A percentile compares a stretch with the other conserved stretches of the same genome.
Evolutionary conservation across 2,797 vertebrate species (phyloP).

Genomic region (Geotria australis): DNA sequence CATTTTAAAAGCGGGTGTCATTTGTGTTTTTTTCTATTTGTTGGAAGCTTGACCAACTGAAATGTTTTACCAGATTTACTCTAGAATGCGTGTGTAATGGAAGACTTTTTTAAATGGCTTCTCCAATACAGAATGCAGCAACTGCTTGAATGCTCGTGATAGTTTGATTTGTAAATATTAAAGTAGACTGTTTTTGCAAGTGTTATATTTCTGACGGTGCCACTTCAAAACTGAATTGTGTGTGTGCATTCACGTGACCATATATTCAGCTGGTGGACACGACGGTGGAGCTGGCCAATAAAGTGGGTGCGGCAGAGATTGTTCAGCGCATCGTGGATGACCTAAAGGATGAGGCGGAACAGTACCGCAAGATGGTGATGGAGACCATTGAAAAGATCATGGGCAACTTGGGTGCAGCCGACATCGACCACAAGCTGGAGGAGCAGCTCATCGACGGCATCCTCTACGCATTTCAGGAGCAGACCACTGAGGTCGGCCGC

Average conservation of each 20-base stretch:
- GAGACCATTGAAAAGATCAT: constrained; percentile 99
- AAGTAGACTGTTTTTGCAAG: neutral
- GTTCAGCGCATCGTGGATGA: constrained; percentile 96
- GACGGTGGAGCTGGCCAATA: constrained; percentile 92
- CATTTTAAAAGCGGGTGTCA: too few species aligned
- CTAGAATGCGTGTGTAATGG: too few species aligned
- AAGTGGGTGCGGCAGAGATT: constrained; percentile 94
- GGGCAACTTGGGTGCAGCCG: constrained; percentile 87
- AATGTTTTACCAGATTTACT: too few species aligned
- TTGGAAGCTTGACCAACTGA: too few species aligned
- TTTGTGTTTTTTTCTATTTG: too few species aligned
- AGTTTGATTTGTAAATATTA: too few species aligned
- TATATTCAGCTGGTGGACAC: constrained; percentile 61
- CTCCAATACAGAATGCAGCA: too few species aligned
- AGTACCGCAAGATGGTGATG: constrained; percentile 99
- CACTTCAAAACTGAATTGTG: too few species aligned
- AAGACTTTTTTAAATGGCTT: too few species aligned
- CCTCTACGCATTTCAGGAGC: constrained; percentile 89
- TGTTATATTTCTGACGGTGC: neutral
- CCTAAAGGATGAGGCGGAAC: constrained; percentile 91
- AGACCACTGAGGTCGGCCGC: constrained; percentile 59
- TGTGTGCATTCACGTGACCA: too few species aligned
- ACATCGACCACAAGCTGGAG: constrained; percentile 96
- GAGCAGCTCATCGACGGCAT: constrained; percentile 96
- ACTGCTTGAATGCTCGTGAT: too few species aligned